Base-by-base conservation (phyloP, 2,113 vertebrate species). In the Psittacula cyanocephala region DNA sequence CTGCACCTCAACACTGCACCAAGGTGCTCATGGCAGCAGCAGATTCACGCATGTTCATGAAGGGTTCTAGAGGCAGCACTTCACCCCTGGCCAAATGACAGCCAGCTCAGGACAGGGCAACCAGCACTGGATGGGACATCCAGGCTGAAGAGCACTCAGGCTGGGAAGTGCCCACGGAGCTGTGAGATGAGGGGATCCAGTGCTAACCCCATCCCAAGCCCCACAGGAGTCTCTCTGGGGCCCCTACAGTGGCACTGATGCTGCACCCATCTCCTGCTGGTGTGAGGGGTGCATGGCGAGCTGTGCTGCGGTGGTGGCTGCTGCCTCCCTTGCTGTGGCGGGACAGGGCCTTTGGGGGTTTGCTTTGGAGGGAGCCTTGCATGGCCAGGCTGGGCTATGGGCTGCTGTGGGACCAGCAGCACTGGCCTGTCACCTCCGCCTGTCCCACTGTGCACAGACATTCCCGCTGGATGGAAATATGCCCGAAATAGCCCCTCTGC, bases 391-490 rank as follows among this genome's bases (percentile, higher is more conserved):
- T 86, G 88, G 80, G 69, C 41, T 29, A 11, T 44, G 44, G 29
- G 55, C 33, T 14, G 1, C 55, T 67, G 71, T 4, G 0, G 0
- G 46, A 1, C 71, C 74, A 59, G 81, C 78, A 89, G 90, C 5
- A 1, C 71, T 87, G 93, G 72, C 63, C 89, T 87, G 92, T 94
- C 95, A 97, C 91, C 94, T 82, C 49, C 0, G 27, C 88, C 91
- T 72, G 85, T 65, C 87, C 81, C 4, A 0, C 88, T 82, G 53
- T 49, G 24, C 62, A 46, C 88, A 89, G 91, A 50, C 75, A 85
- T 91, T 91, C 93, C 59, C 27, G 3, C 88, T 94, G 3, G 33
- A 97, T 97, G 97, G 97, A 97, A 97, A 97, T 96, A 97, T 97
- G 96, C 97, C 89, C 55, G 44, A 97, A 97, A 97, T 97, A 97